phyloP scores from a whole-genome alignment of 1,140 invertebrate species.

The Wiebesia pumilae region DNA sequence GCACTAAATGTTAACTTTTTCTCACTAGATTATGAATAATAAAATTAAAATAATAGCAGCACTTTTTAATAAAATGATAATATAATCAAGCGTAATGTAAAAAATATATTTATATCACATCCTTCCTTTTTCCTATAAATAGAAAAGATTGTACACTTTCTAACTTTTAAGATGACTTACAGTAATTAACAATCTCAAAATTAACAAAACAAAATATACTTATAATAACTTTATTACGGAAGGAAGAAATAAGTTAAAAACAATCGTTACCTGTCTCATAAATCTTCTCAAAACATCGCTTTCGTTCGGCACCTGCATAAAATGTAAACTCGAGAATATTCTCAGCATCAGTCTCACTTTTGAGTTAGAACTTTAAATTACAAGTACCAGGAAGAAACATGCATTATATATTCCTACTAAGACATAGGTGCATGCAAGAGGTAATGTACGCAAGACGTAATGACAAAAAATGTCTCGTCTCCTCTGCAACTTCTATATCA shows the following conservation, averaged over 20 bases:
- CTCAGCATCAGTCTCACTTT: slow-evolving; percentile 30
- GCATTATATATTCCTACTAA: not conserved
- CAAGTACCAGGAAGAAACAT: slow-evolving; percentile 24
- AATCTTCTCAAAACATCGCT: slow-evolving; percentile 1
- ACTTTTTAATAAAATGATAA: no score
- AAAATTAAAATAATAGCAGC: no score
- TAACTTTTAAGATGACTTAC: not conserved
- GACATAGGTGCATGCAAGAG: not conserved
- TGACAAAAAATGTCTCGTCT: slow-evolving; percentile 45
- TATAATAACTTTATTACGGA: not conserved
- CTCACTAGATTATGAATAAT: no score
- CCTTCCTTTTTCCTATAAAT: not conserved
- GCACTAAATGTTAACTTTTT: no score
- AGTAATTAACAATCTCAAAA: not conserved
- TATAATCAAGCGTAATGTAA: not conserved
- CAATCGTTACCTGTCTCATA: not conserved
- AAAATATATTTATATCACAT: not conserved
- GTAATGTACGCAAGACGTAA: slow-evolving; percentile 40
- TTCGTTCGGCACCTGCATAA: not conserved
- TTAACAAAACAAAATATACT: not conserved
- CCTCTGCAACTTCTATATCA: not conserved
- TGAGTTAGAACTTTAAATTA: slow-evolving; percentile 23
- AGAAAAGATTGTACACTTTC: not conserved
- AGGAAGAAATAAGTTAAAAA: not conserved
- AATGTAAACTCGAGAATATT: slow-evolving; percentile 1